A percentile compares a stretch with the other conserved stretches of the same genome.
Evolutionary conservation across 2,888 invertebrate genomes (phyloP).

Genomic region (Dioctria rufipes): DNA sequence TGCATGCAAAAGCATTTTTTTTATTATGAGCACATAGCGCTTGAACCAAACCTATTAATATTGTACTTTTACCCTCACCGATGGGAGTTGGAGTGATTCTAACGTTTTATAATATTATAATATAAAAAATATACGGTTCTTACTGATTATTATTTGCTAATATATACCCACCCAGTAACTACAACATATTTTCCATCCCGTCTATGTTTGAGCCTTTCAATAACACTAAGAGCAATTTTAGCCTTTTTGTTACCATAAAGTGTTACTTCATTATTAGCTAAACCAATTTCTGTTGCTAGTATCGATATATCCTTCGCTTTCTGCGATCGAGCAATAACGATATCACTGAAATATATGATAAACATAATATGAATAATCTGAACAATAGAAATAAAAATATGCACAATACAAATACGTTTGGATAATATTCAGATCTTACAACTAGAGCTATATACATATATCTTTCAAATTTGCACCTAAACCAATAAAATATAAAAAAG

Average conservation of each 20-base stretch:
- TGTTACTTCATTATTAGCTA: constrained; percentile 85
- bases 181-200: constrained; percentile 93
- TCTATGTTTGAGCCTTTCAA: constrained; percentile 81
- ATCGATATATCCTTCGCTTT: constrained; percentile 86
- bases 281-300: constrained; percentile 88
- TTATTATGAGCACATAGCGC: constrained; percentile 89
- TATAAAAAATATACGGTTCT: constrained; percentile 32
- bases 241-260: constrained; percentile 96
- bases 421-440: no score
- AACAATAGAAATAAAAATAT: no score
- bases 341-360: constrained; percentile 77
- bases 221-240: constrained; percentile 87
- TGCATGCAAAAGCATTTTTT: constrained; percentile 92
- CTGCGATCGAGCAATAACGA: constrained; percentile 90
- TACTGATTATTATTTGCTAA: neutral
- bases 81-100: constrained; percentile 98
- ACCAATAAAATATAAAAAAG: no score
- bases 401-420: no score
- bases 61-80: constrained; percentile 99
- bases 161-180: constrained; percentile 86
- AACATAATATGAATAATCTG: no score
- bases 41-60: constrained; percentile 92
- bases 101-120: constrained; percentile 20
- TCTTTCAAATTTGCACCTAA: no score
- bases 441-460: no score